Percentiles rank a stretch among this genome's conserved stretches.
Conservation (phyloP, 2,888 invertebrate species). For the Sarcophaga caerulescens region DNA sequence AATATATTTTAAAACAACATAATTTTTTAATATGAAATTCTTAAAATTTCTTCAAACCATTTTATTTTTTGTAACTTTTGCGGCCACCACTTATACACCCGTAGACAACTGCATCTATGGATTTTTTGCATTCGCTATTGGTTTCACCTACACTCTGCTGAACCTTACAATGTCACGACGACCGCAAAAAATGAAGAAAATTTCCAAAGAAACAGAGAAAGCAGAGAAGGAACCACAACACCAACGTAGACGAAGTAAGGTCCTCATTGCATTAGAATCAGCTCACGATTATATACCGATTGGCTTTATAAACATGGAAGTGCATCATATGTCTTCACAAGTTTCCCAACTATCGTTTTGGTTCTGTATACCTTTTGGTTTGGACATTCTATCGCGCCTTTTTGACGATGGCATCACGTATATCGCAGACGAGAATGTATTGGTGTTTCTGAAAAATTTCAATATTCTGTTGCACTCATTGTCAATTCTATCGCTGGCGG, state of each 20-base stretch:
- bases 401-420: background rate
- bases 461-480: conserved; percentile 44
- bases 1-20: background rate
- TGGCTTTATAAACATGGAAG: conserved; percentile 42
- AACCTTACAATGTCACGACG: background rate
- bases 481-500: conserved; percentile 48
- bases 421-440: background rate
- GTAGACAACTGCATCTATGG: conserved; percentile 46
- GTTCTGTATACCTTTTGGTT: conserved; percentile 41
- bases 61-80: conserved; percentile 3
- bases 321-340: conserved; percentile 27
- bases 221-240: background rate
- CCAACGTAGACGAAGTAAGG: background rate
- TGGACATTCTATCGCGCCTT: conserved; percentile 36
- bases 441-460: conserved; percentile 39
- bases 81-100: conserved; percentile 9
- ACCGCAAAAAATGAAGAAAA: background rate
- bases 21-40: background rate
- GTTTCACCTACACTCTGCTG: conserved; percentile 28
- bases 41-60: conserved; percentile 43
- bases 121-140: conserved; percentile 40
- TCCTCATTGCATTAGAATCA: conserved; percentile 12
- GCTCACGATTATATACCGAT: conserved; percentile 33
- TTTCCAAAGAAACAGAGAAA: background rate
- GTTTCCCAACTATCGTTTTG: background rate